Evolutionary conservation across 2,113 vertebrate genomes (phyloP), one percentile per base, ranked within the genome.

Genomic region (Lophura nycthemera): DNA sequence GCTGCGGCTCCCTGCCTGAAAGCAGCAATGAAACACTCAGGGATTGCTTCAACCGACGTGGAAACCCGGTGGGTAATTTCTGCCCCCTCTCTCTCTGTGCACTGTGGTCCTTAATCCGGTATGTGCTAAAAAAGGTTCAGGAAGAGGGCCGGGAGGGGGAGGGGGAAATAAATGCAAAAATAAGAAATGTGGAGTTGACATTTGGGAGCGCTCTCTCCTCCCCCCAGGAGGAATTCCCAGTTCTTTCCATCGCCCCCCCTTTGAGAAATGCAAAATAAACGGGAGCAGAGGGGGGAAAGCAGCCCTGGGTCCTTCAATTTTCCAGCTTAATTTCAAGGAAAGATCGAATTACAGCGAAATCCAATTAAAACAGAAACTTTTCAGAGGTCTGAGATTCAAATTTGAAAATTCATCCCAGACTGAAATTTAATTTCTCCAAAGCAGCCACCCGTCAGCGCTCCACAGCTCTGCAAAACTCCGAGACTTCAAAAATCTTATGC

Each of bases 401-500:
- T 70, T 95, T 85, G 64, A 96, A 97, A 97, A 97, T 95, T 96
- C 71, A 76, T 84, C 88, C 88, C 13, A 8, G 48, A 71, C 74
- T 63, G 92, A 94, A 94, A 95, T 97, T 93, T 56, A 15, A 47
- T 82, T 95, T 91, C 67, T 89, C 80, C 29, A 11, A 50, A 92
- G 71, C 19, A 22, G 65, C 52, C 60, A 20, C 67, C 94, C 87
- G 95, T 81, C 67, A 65, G 63, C 47, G 72, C 71, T 86, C 7
- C 0, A 17, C 72, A 90, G 95, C 83, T 96, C 66, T 64, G 88
- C 19, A 79, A 76, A 93, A 59, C 86, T 73, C 95, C 86, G 75
- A 36, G 79, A 96, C 85, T 94, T 93, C 36, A 8, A 83, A 93
- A 90, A 83, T 96, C 40, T 92, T 95, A 92, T 83, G 56, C 4